Evolutionary conservation across 2,797 vertebrate genomes (phyloP), one percentile per base, ranked within the genome.

Genomic region (Takifugu rubripes): DNA sequence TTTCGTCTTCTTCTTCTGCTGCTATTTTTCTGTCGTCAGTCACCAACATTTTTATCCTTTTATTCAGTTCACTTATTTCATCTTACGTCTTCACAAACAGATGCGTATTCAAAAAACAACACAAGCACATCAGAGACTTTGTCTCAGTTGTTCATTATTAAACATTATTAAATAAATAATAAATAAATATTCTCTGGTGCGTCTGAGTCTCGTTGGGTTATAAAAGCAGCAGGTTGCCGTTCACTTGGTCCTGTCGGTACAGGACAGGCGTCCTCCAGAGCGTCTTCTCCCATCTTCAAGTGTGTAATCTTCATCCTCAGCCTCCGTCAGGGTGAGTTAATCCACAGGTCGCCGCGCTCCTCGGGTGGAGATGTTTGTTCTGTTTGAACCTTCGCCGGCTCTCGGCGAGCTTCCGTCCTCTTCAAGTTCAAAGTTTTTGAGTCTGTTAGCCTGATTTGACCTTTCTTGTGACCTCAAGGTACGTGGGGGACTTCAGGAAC

Each of bases 401-500:
- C 51, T 68, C 52, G 0, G 14, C 48, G 7, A 69, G 53, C 56
- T 52, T 68, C 24, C 48, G 49, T 59, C 50, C 53, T 45, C 56
- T 45, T 26, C 17, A 48, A 25, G 52, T 25, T 65, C 1, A 3
- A 43, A 15, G 31, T n/a, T 14, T 3, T 8, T 0, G 46, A 49
- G 33, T 48, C 12, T 14, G 1, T 78, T 81, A 84, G 40, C 72
- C 77, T 0, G 48, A 68, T 58, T 69, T 86, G 60, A 68, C 56
- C 53, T 87, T 81, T 56, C 72, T 83, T 63, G 58, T 84, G 54
- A 90, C 76, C 56, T 92, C 85, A 64, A 86, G 77, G 82, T 89
- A 91, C 1, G 51, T 64, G 1, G 86, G 47, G 49, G 95, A 97
- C 61, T 89, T 93, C 45, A 98, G 90, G 84, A 98, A 98, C 21